A percentile compares a stretch with the other conserved stretches of the same genome.
Conservation (phyloP, 2,113 vertebrate species). For the Acanthisitta chloris region DNA sequence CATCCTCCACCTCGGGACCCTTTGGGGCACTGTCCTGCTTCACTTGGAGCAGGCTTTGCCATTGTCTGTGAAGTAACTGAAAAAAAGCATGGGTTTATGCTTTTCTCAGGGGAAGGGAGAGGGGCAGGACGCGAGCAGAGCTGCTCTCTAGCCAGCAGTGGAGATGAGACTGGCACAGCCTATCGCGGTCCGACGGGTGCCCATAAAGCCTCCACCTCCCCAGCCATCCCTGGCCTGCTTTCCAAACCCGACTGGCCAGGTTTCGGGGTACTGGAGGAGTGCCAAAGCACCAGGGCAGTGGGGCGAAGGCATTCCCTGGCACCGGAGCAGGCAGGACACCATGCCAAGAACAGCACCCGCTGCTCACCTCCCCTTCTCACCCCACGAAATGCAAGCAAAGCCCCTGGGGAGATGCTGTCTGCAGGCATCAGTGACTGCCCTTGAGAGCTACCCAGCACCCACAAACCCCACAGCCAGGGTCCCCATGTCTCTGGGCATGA, state of each 20-base stretch:
- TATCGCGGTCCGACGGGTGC: neutral
- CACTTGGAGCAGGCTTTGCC: rapidly evolving
- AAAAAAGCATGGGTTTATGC: neutral
- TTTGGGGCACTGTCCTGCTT: neutral
- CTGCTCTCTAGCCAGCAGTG: neutral
- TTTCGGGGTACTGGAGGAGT: neutral
- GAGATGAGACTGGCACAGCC: neutral
- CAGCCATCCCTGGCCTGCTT: neutral
- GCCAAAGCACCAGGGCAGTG: neutral
- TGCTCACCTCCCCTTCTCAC: neutral
- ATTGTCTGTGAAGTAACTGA: neutral
- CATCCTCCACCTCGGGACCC: neutral
- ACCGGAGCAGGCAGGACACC: rapidly evolving
- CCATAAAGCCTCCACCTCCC: neutral
- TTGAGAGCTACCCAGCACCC: neutral
- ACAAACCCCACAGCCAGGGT: rapidly evolving
- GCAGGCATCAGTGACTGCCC: neutral
- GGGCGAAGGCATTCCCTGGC: neutral
- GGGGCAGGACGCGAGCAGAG: neutral
- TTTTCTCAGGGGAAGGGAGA: neutral
- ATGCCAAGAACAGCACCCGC: neutral
- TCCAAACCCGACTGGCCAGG: rapidly evolving
- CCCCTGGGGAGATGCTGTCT: neutral
- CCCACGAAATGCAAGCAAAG: rapidly evolving
- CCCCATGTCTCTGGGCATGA: rapidly evolving